Evolutionary conservation across 2,113 vertebrate species (phyloP).

Genomic region (Forbesichthys papilliferus): DNA sequence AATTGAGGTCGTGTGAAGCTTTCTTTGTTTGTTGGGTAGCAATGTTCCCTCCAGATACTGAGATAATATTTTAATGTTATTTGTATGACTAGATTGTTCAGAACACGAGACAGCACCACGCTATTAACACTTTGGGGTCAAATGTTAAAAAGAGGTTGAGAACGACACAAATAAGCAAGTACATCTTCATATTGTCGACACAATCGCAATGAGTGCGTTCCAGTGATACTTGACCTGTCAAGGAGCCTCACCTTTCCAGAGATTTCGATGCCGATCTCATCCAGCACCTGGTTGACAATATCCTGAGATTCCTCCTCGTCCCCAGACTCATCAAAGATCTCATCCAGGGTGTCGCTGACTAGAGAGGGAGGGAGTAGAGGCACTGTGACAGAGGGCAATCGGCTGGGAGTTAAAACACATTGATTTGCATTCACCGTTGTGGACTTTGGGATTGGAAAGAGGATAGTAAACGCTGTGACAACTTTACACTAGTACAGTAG

Average conservation of each 20-base stretch:
- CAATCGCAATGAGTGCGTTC: neutral
- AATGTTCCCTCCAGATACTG: too few species aligned
- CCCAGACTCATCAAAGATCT: constrained; percentile 94
- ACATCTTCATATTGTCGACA: too few species aligned
- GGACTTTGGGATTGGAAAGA: constrained; percentile 13
- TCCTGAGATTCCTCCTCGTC: constrained; percentile 98
- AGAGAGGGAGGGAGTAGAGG: constrained; percentile 7
- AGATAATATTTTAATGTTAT: neutral
- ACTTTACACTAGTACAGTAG: neutral
- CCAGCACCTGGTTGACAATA: constrained; percentile 96
- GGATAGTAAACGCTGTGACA: neutral
- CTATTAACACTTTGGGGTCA: neutral
- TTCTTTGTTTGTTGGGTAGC: too few species aligned
- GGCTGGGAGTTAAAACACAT: neutral
- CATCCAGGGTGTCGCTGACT: constrained; percentile 95
- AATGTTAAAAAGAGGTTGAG: too few species aligned
- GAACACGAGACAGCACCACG: neutral
- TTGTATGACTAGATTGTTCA: neutral
- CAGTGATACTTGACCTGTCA: neutral
- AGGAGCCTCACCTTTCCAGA: constrained; percentile 85
- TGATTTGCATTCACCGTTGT: constrained; percentile 22
- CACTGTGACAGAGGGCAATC: neutral
- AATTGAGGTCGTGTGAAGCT: too few species aligned
- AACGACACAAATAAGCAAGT: too few species aligned
- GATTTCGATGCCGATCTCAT: constrained; percentile 98